A percentile compares a stretch with the other conserved stretches of the same genome.
Conservation (phyloP, 2,888 invertebrate genomes). For the Linnaemya tessellans region DNA sequence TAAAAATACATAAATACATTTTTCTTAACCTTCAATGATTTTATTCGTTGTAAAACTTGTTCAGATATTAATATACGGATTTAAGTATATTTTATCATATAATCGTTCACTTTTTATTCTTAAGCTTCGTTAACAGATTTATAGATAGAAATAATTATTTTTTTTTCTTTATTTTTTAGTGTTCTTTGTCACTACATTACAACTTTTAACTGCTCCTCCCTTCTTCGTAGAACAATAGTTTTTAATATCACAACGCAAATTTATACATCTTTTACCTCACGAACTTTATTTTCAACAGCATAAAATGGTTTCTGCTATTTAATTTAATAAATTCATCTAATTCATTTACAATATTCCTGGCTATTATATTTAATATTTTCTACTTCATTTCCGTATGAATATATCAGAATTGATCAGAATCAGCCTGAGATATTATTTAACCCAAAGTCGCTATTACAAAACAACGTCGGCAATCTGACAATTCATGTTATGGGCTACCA, state of each 20-base stretch:
- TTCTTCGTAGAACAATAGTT: constrained; percentile 19
- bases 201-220: constrained; percentile 53
- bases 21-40: constrained; percentile 56
- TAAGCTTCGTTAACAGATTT: constrained; percentile 26
- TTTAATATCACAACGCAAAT: constrained; percentile 59
- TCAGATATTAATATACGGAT: neutral
- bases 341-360: neutral
- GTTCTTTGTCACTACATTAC: constrained; percentile 56
- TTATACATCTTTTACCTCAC: constrained; percentile 41
- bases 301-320: neutral
- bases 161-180: constrained; percentile 13
- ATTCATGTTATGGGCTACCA: neutral
- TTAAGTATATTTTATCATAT: neutral
- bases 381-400: constrained; percentile 65
- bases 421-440: constrained; percentile 35
- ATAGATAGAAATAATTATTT: no score
- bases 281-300: neutral
- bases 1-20: constrained; percentile 33
- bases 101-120: neutral
- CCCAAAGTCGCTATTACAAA: constrained; percentile 40
- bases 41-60: constrained; percentile 10
- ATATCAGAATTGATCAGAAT: constrained; percentile 42
- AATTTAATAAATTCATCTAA: neutral
- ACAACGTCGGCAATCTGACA: constrained; percentile 52
- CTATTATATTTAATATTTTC: constrained; percentile 24